These are phyloP conservation scores for Eonycteris spelaea DNA, from an alignment of 2,113 vertebrate genomes.

Conservation along the genomic window DNA sequence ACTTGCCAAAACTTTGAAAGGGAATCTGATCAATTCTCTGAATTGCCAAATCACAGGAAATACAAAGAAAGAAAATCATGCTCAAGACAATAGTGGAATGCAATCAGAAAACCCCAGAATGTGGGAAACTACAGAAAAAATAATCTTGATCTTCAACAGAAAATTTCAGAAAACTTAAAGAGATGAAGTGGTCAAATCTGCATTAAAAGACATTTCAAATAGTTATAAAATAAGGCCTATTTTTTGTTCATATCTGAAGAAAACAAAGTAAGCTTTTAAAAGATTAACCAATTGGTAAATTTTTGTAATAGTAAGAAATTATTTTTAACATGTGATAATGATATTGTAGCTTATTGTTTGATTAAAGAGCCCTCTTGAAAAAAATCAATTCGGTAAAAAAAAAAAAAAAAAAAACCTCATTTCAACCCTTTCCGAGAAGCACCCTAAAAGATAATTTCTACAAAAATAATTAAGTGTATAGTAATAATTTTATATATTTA, in stretches of 20 bases:
- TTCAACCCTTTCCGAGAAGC: background rate
- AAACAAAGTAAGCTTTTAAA: background rate
- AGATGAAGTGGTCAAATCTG: background rate
- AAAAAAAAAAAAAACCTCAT: background rate
- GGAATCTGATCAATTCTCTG: background rate
- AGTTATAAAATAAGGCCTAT: background rate
- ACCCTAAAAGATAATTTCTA: background rate
- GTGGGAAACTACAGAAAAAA: background rate
- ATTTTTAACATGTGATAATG: background rate
- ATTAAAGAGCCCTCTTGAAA: background rate
- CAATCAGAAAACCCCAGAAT: background rate
- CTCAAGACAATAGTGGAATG: background rate
- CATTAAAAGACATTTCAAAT: background rate
- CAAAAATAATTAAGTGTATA: background rate
- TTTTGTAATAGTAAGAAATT: background rate
- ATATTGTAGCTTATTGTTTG: background rate
- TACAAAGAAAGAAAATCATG: background rate
- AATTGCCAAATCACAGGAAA: background rate
- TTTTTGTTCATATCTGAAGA: background rate
- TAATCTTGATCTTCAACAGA: background rate
- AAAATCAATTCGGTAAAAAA: background rate
- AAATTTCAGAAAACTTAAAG: background rate
- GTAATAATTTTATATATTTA: background rate
- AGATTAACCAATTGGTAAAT: background rate
- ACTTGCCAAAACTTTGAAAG: background rate